Percentiles rank a stretch among this genome's conserved stretches.
Conservation (phyloP, 1,140 invertebrate genomes). For the Arctopsyche grandis region DNA sequence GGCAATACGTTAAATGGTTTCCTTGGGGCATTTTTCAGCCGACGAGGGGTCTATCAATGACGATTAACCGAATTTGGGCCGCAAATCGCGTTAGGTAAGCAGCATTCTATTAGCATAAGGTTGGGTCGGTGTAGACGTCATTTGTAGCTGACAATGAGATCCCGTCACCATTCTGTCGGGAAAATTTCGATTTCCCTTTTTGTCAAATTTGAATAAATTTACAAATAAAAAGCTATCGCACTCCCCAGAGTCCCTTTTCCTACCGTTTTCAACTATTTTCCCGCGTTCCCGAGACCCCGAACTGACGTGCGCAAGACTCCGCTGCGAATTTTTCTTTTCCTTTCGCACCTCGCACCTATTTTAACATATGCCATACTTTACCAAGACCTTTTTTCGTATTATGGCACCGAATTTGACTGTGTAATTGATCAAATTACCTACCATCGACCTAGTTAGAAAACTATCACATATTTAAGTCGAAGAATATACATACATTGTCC, state of each 20-base stretch:
- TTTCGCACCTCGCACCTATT: not conserved
- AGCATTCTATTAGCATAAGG: slow-evolving; percentile 43
- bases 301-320: too few species aligned
- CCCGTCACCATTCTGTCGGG: slow-evolving; percentile 29
- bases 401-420: not conserved
- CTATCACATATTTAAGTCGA: too few species aligned
- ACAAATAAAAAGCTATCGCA: slow-evolving; percentile 44
- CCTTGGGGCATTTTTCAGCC: too few species aligned
- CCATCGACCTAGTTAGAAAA: too few species aligned
- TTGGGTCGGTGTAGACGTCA: slow-evolving; percentile 22
- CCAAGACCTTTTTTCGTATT: not conserved
- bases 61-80: slow-evolving; percentile 18
- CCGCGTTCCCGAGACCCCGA: not conserved
- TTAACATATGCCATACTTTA: not conserved
- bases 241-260: slow-evolving; percentile 12
- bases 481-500: too few species aligned
- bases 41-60: not conserved
- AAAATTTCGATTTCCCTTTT: slow-evolving; percentile 39
- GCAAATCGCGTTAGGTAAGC: slow-evolving; percentile 35
- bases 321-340: too few species aligned
- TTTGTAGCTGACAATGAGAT: slow-evolving; percentile 43
- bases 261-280: slow-evolving; percentile 9
- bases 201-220: slow-evolving; percentile 46
- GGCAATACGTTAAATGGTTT: too few species aligned
- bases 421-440: not conserved